Base-by-base conservation (phyloP, 2,888 invertebrate species). In the Euplagia quadripunctaria region DNA sequence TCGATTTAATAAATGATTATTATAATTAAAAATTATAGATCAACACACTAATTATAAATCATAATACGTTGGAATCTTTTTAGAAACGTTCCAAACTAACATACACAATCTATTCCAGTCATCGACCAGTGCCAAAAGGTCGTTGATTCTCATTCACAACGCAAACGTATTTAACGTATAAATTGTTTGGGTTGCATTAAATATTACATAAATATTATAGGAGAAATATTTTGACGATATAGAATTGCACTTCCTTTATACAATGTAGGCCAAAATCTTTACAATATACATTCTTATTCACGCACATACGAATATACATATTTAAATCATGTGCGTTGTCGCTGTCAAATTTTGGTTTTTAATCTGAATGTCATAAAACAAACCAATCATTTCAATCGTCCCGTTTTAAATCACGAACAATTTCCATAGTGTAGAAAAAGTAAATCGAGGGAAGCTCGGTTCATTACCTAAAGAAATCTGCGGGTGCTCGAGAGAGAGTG, bases 381-480 rank as follows among this genome's bases (percentile, higher is more conserved):
- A 20, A 61, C 20, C 0, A 61, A 58, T 4, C 20, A 20, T 58
- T 20, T 58, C 58, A 58, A 61, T 14, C 14, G 11, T 61, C 20
- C 31, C 12, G 14, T 61, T 31, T 61, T 5, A 31, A 61, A 31
- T 14, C 0, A 17, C 6, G 17, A 17, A 52, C 12, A 7, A 3
- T 12, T 46, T 46, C 43, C 43, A 14, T 52, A 70, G 41, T 20
- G 17, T 64, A 66, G 69, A 78, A 79, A 85, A 87, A 86, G 75
- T 71, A 79, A 78, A 80, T 80, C 71, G 49, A 77, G 76, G 70
- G 76, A 74, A 46, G 70, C 76, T 64, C 75, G 77, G 79, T 81
- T 85, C 84, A 84, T 86, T 84, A 82, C 73, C 79, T 79, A 82
- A 82, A 81, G 79, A 82, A 86, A 85, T 87, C 86, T 87, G 88